Conservation (phyloP, 92 coral and sea anemone species). For the Phenganax stokvisi region DNA sequence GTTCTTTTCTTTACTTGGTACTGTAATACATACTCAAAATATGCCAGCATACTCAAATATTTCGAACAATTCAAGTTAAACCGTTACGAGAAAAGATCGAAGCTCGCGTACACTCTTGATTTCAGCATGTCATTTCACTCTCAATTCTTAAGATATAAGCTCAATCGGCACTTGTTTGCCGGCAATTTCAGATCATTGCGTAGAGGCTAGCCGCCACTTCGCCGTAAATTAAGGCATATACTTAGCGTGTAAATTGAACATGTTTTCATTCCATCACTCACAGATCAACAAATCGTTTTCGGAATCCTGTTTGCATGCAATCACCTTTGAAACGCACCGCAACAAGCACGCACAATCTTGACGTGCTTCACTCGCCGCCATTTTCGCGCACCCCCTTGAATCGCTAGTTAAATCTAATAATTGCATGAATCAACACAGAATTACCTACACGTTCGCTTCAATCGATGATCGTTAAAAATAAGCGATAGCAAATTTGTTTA, state of each 20-base stretch:
- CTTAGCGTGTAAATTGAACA: background rate
- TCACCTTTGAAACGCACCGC: background rate
- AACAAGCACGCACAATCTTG: conserved; percentile 4
- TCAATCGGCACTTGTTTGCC: conserved; percentile 11
- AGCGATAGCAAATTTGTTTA: conserved; percentile 37
- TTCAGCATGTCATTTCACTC: conserved; percentile 10
- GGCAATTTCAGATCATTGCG: conserved; percentile 5
- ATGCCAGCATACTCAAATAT: background rate
- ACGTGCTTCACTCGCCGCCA: conserved; percentile 14
- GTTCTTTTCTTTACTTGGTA: background rate
- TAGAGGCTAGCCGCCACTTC: background rate
- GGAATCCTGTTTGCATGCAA: background rate
- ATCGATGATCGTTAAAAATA: conserved; percentile 38
- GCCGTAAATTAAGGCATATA: background rate
- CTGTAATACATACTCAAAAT: background rate
- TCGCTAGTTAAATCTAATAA: conserved; percentile 30
- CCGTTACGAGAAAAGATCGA: background rate
- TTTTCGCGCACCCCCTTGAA: conserved; percentile 21
- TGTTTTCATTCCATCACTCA: conserved; percentile 2
- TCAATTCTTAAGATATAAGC: background rate
- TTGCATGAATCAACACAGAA: conserved; percentile 36
- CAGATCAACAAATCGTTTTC: background rate
- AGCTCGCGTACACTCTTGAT: background rate
- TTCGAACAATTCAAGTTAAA: background rate
- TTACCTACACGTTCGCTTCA: conserved; percentile 31